These are phyloP conservation scores for Mola mola DNA, from an alignment of 2,113 vertebrate species.

Conservation along the genomic window DNA sequence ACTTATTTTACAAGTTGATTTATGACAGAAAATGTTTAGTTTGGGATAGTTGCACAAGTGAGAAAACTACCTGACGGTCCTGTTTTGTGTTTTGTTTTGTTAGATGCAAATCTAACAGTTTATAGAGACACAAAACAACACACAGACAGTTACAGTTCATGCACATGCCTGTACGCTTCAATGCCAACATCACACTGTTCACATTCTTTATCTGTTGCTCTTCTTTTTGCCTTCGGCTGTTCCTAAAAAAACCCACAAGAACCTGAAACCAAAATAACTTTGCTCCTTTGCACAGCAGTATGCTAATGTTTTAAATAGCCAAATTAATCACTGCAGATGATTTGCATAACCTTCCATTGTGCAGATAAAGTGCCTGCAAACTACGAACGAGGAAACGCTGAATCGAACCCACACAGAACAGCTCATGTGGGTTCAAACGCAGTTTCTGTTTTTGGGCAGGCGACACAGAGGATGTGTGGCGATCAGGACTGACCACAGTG, in stretches of 20 bases:
- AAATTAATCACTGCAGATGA: conserved; percentile 34
- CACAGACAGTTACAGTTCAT: background rate
- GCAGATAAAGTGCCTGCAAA: conserved; percentile 44
- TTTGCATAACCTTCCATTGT: conserved; percentile 53
- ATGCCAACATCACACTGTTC: background rate
- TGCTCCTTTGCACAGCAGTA: conserved; percentile 16
- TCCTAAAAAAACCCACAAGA: conserved; percentile 30
- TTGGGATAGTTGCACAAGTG: too few species aligned
- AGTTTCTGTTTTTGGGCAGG: conserved; percentile 7
- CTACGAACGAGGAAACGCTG: conserved; percentile 39
- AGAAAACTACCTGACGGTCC: too few species aligned
- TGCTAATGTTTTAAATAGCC: conserved; percentile 46
- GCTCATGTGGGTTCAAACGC: conserved; percentile 17
- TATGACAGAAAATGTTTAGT: too few species aligned
- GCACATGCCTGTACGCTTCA: conserved; percentile 21
- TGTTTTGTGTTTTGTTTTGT: too few species aligned
- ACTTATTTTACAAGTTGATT: too few species aligned
- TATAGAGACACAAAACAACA: conserved; percentile 4
- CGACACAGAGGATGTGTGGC: background rate
- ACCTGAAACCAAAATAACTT: conserved; percentile 8
- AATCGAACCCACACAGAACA: conserved; percentile 25
- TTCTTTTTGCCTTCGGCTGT: background rate
- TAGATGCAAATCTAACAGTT: too few species aligned
- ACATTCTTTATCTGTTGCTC: background rate
- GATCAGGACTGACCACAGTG: too few species aligned